A percentile compares a stretch with the other conserved stretches of the same genome.
These are phyloP conservation scores for Papilio dardanus DNA, from an alignment of 1,140 invertebrate genomes.

Conservation along the genomic window DNA sequence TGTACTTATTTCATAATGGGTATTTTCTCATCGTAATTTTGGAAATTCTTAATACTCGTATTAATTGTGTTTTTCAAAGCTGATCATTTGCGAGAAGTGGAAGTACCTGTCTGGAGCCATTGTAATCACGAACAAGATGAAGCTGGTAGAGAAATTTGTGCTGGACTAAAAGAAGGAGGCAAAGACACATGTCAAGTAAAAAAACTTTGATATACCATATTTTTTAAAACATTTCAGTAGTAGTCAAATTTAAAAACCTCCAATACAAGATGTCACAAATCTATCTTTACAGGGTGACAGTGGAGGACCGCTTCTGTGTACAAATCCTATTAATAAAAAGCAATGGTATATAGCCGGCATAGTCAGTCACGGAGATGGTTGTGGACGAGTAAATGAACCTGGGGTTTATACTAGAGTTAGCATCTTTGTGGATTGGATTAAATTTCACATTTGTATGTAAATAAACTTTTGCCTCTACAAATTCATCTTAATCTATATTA, in stretches of 20 bases:
- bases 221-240: too few species aligned
- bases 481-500: too few species aligned
- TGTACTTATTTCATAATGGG: not conserved
- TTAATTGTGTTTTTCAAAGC: slow-evolving; percentile 81
- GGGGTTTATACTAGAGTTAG: slow-evolving; percentile 92
- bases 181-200: slow-evolving; percentile 89
- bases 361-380: slow-evolving; percentile 92
- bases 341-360: slow-evolving; percentile 90
- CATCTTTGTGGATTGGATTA: slow-evolving; percentile 89
- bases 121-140: slow-evolving; percentile 85
- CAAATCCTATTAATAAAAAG: slow-evolving; percentile 83
- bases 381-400: slow-evolving; percentile 88
- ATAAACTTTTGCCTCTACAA: not conserved
- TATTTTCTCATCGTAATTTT: too few species aligned
- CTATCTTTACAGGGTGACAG: slow-evolving; percentile 86
- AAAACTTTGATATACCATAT: not conserved
- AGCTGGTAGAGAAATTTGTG: slow-evolving; percentile 88
- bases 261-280: too few species aligned
- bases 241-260: too few species aligned
- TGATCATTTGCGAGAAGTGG: slow-evolving; percentile 88
- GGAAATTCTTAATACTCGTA: too few species aligned
- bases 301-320: slow-evolving; percentile 90
- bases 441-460: slow-evolving; percentile 79
- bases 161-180: slow-evolving; percentile 88
- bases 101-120: slow-evolving; percentile 84